Evolutionary conservation across 2,797 vertebrate genomes (phyloP).

Genomic region (Ibycter americanus): DNA sequence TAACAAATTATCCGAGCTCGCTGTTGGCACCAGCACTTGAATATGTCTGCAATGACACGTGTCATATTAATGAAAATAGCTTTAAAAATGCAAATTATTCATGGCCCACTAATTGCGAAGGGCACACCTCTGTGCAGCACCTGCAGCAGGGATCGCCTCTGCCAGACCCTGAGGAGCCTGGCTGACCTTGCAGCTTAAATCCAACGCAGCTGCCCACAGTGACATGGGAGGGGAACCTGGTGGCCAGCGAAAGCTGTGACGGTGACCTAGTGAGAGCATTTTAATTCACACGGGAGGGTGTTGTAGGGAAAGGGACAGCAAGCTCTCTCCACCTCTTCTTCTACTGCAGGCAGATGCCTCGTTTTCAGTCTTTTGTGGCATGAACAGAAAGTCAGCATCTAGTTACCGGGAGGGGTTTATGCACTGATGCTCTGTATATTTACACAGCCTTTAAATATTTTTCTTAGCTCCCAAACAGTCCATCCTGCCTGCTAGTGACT

Average conservation of each 20-base stretch:
- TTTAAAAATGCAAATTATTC: not conserved
- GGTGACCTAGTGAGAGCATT: not conserved
- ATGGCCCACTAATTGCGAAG: not conserved
- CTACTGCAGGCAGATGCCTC: not conserved
- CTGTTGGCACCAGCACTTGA: not conserved
- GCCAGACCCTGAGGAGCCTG: not conserved
- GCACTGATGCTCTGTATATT: not conserved
- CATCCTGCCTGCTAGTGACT: not conserved
- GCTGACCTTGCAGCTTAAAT: not conserved
- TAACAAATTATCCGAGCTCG: not conserved
- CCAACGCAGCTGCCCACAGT: not conserved
- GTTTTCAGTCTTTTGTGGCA: not conserved
- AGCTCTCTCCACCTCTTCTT: not conserved
- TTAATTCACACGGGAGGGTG: not conserved
- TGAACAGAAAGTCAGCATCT: not conserved
- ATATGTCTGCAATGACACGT: accelerated
- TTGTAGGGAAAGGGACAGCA: not conserved
- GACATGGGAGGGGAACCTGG: accelerated
- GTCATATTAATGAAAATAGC: not conserved
- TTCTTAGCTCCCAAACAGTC: slow-evolving; percentile 51
- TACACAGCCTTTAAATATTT: slow-evolving; percentile 54
- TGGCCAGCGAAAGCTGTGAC: not conserved
- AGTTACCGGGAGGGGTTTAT: not conserved
- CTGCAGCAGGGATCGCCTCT: not conserved
- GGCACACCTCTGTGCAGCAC: not conserved